These are phyloP conservation scores for Rhegmatorhina hoffmannsi DNA, from an alignment of 2,113 vertebrate genomes.

Conservation along the genomic window DNA sequence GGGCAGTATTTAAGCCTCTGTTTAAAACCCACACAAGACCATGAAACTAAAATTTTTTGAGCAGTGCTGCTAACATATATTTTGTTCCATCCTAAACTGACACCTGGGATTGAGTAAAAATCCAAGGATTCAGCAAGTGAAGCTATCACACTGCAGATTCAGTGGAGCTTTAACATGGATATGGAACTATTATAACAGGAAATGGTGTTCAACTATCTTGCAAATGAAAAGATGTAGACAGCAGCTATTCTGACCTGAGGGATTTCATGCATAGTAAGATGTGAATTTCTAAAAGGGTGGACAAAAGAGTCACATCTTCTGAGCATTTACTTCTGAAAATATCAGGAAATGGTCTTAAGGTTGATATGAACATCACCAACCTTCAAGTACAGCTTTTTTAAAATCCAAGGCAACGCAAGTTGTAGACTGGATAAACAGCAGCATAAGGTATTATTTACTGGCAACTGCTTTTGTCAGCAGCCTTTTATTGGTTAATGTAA, in stretches of 20 bases:
- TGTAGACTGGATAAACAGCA: not conserved
- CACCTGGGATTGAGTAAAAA: not conserved
- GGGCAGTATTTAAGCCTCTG: not conserved
- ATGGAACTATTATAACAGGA: not conserved
- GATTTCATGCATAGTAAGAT: not conserved
- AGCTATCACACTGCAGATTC: not conserved
- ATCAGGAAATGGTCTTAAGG: not conserved
- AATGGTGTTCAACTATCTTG: rapidly evolving
- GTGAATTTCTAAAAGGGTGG: not conserved
- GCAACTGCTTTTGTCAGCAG: not conserved
- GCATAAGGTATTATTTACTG: not conserved
- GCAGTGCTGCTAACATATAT: not conserved
- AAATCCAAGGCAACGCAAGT: not conserved
- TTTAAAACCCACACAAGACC: not conserved
- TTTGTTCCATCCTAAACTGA: not conserved
- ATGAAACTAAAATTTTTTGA: not conserved
- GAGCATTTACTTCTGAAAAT: not conserved
- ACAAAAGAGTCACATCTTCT: not conserved
- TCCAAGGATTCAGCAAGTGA: not conserved
- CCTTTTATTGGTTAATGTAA: not conserved
- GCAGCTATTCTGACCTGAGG: not conserved
- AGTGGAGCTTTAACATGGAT: not conserved
- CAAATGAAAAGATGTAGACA: not conserved
- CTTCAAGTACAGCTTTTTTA: not conserved
- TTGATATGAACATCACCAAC: not conserved